Percentiles rank a stretch among this genome's conserved stretches.
Conservation (phyloP, 1,140 invertebrate species). For the Hestina assimilis region DNA sequence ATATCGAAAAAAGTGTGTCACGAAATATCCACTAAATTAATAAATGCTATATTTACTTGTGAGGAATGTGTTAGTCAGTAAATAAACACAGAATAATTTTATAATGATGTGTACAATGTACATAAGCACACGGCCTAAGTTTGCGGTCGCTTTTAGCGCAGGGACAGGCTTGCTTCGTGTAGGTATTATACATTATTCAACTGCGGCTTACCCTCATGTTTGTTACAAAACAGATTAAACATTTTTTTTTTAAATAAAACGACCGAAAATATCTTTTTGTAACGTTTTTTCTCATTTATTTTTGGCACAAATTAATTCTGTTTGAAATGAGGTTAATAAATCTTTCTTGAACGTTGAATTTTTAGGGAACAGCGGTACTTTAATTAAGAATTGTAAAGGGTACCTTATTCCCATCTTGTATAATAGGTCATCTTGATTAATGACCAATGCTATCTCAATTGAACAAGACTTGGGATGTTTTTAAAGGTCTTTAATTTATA, state of each 20-base stretch:
- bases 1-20: too few species aligned
- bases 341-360: too few species aligned
- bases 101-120: background rate
- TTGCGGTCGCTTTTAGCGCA: too few species aligned
- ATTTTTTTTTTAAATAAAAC: background rate
- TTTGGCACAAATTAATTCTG: too few species aligned
- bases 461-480: background rate
- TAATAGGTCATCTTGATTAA: background rate
- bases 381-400: background rate
- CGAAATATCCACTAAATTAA: too few species aligned
- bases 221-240: conserved; percentile 4
- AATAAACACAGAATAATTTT: too few species aligned
- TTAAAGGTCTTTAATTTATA: too few species aligned
- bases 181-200: conserved; percentile 5
- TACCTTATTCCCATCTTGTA: background rate
- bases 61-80: too few species aligned
- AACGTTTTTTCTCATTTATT: too few species aligned
- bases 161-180: background rate
- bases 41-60: too few species aligned
- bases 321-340: too few species aligned
- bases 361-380: background rate
- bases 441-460: background rate
- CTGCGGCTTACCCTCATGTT: background rate
- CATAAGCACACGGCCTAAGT: background rate
- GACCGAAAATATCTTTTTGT: too few species aligned